These are phyloP conservation scores for Montipora foliosa DNA, from an alignment of 64 coral and sea anemone species.

Conservation along the genomic window DNA sequence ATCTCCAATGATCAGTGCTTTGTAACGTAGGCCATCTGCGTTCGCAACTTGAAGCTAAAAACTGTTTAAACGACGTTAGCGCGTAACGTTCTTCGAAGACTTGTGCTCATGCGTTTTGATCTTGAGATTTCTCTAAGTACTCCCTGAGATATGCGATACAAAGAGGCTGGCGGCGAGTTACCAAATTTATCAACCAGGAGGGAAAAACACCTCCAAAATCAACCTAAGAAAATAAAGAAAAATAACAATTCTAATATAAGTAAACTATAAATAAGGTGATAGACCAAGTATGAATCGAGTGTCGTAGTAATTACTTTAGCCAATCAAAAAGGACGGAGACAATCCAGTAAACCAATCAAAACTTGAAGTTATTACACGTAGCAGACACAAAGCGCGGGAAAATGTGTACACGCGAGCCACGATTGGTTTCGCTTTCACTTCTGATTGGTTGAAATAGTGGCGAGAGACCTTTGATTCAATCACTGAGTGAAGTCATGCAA, in stretches of 20 bases:
- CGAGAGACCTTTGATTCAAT: no score
- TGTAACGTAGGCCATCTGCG: no score
- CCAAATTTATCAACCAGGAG: conserved; percentile 65
- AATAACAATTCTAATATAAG: not conserved
- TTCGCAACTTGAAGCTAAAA: not conserved
- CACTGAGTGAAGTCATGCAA: no score
- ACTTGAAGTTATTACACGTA: no score
- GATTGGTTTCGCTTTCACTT: no score
- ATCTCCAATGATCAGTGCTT: no score
- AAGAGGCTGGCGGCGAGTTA: conserved; percentile 78
- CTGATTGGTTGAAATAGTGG: no score
- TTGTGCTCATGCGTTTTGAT: not conserved
- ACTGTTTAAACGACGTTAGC: not conserved
- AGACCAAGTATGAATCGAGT: not conserved
- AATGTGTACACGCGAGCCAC: no score
- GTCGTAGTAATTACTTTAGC: not conserved
- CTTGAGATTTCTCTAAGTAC: conserved; percentile 71
- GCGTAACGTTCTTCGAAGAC: not conserved
- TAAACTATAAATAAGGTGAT: not conserved
- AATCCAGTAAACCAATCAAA: no score
- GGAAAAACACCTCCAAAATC: conserved; percentile 85
- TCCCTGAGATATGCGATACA: conserved; percentile 91
- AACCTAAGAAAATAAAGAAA: conserved; percentile 25
- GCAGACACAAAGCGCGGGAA: no score
- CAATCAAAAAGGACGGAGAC: no score